Conservation (phyloP, 2,797 vertebrate species). For the Muscicapa comitata region DNA sequence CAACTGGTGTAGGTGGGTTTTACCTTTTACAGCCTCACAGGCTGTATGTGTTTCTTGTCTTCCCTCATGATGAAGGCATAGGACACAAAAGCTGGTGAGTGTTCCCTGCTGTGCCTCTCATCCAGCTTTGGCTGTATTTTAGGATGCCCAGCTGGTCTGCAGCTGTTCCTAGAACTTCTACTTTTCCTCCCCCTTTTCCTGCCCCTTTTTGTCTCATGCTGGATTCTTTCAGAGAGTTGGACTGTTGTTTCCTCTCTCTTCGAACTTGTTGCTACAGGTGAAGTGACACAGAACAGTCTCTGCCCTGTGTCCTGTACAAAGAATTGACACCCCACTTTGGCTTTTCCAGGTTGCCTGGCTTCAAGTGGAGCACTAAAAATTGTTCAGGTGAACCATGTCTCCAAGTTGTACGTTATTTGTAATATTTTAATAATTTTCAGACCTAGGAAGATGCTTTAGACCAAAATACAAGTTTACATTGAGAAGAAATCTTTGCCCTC, state of each 20-base stretch:
- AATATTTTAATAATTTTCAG: not conserved
- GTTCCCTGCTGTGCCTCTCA: not conserved
- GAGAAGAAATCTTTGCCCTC: not conserved
- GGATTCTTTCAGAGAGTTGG: not conserved
- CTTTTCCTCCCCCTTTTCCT: not conserved
- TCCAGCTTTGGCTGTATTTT: not conserved
- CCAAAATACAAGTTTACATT: not conserved
- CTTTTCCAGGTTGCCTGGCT: not conserved
- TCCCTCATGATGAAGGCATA: not conserved
- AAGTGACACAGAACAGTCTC: not conserved
- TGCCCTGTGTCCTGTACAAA: not conserved
- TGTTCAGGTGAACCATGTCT: not conserved
- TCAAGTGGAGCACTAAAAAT: not conserved
- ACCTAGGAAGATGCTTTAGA: not conserved
- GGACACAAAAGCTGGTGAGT: not conserved
- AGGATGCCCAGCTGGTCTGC: slow-evolving; percentile 17
- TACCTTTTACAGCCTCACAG: not conserved
- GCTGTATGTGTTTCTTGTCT: not conserved
- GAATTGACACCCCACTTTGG: not conserved
- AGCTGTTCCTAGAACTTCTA: not conserved
- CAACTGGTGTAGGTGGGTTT: not conserved
- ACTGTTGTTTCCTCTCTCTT: not conserved
- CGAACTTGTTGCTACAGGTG: not conserved
- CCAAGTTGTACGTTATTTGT: not conserved
- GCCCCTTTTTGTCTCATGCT: not conserved